Base-by-base conservation (phyloP, 2,113 vertebrate species). In the Notarius lentiginosus region DNA sequence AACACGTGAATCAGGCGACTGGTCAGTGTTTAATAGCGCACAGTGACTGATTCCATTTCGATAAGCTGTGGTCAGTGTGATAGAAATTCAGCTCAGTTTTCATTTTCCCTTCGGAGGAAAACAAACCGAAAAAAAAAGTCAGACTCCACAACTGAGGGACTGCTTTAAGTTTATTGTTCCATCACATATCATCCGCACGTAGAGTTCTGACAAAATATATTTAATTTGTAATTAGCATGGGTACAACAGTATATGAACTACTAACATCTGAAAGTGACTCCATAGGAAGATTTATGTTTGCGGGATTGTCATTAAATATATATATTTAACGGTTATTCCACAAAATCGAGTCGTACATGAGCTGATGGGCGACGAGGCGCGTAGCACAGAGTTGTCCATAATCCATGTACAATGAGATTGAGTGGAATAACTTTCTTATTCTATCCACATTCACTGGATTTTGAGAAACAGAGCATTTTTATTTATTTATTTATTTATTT, bases 41-140 rank as follows among this genome's bases (percentile, higher is more conserved):
- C 58, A 70, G 51, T 81, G 83, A 86, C 75, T 61, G 90, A 90
- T 91, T 91, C 89, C 77, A 89, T 91, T 91, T 90, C 90, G 89
- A 91, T 91, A 90, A 85, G 80, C 27, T 61, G 49, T 55, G 22
- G 72, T 22, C 58, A 79, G 83, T 58, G 63, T 76, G 88, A 83
- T 24, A 85, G 83, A 49, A 75, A 81, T 81, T 84, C 68, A 86
- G 49, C 73, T 72, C 27, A 51, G 55, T 51, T 79, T 76, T 80
- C 56, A 51, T 9, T 70, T 82, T 68, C 58, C 58, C 34, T 86
- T 84, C 41, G 49, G 9, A 47, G 82, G 51, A 88, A 79, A 79
- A 65, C 55, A 65, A 88, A 76, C 22, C n/a, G 72, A 53, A 11
- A 11, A 11, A 24, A 24, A 22, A 4, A 8, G 14, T 17, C 27